These are phyloP conservation scores for Tympanuchus pallidicinctus DNA, from an alignment of 2,113 vertebrate genomes.

Conservation along the genomic window DNA sequence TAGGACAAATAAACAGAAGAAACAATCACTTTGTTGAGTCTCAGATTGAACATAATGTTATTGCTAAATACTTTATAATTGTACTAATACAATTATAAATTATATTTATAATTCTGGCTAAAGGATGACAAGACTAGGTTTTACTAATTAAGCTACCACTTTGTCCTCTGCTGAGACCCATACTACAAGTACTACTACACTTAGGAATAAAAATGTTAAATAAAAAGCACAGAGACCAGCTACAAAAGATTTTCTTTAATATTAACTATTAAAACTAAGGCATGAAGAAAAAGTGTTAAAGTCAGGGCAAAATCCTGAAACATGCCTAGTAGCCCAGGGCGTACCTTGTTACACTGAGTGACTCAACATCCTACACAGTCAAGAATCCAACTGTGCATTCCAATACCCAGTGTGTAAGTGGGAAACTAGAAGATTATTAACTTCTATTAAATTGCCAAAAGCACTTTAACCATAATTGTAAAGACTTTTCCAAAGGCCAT, in stretches of 20 bases:
- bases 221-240: not conserved
- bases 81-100: not conserved
- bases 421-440: slow-evolving; percentile 20
- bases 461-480: not conserved
- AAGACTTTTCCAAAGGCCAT: not conserved
- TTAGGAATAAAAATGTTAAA: not conserved
- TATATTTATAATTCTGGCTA: not conserved
- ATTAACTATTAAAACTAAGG: not conserved
- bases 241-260: not conserved
- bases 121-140: not conserved
- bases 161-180: not conserved
- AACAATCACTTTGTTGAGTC: not conserved
- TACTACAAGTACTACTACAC: not conserved
- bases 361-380: not conserved
- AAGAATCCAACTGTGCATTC: not conserved
- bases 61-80: not conserved
- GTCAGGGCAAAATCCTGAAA: not conserved
- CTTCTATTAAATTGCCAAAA: not conserved
- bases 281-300: not conserved
- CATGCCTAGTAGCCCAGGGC: not conserved
- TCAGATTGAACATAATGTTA: not conserved
- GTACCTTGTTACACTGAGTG: not conserved
- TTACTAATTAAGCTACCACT: not conserved
- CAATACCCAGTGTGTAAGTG: not conserved
- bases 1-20: not conserved